Evolutionary conservation across 2,888 invertebrate species (phyloP), one percentile per base, ranked within the genome.

Genomic region (Ptilodon capucinus): DNA sequence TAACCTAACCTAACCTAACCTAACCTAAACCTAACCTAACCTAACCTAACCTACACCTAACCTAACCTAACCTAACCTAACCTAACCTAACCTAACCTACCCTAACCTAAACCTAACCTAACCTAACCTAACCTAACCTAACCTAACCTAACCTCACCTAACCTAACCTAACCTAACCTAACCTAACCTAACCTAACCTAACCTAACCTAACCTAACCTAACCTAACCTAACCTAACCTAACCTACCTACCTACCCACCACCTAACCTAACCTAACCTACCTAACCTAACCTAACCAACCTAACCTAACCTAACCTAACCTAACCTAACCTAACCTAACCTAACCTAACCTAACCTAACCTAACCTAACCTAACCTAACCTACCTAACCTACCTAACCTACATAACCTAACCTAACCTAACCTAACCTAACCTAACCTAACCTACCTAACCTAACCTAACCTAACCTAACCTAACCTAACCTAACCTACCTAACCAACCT

Each of bases 401-500:
- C 53, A 50, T 60, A 59, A 55, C 54, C 57, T 59, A 57, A 57
- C 57, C 54, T 55, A 59, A 60, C 57, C 58, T 60, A 56, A 58
- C 57, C 57, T 55, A 57, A 54, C 59, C 58, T 59, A 60, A 60
- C 60, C 57, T 56, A 61, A 64, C 59, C 55, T 54, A 59, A 61
- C 55, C 57, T 60, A 64, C 59, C 55, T 54, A 59, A 61, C 55
- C 57, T 60, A 60, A 52, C 57, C 53, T 60, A 58, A 61, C 59
- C 57, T 60, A 59, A 60, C 60, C 58, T 59, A 58, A 60, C 60
- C 58, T 60, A 64, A 60, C 61, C 59, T 58, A 60, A 61, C 60
- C 58, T 64, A 61, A 58, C 60, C 57, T 60, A 62, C 57, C 55
- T 53, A 58, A 57, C 54, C 57, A 57, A 57, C 56, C 56, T 56